These are phyloP conservation scores for Caenorhabditis panamensis DNA, from an alignment of 2,888 invertebrate species.

Conservation along the genomic window DNA sequence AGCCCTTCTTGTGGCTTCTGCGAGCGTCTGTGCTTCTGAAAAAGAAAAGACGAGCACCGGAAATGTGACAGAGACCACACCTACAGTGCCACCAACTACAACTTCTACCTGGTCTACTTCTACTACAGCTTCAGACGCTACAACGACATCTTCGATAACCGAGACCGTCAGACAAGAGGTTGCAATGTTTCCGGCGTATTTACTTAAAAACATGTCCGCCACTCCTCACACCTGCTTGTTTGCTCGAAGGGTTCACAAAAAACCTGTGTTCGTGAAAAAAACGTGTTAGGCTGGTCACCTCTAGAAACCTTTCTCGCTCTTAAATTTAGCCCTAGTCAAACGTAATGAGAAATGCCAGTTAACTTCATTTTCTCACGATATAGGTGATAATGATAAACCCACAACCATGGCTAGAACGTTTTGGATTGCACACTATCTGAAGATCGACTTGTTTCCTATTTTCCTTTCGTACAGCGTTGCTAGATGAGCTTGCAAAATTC, in stretches of 20 bases:
- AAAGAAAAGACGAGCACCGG: conserved; percentile 17
- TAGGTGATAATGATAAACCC: conserved; percentile 13
- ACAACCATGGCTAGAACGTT: no score
- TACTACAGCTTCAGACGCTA: neutral
- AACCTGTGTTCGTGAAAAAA: conserved; percentile 20
- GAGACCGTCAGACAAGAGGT: conserved; percentile 32
- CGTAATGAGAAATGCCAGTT: neutral
- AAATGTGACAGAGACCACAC: conserved; percentile 34
- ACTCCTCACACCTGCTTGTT: conserved; percentile 18
- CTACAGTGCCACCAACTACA: neutral
- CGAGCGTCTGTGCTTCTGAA: conserved; percentile 20
- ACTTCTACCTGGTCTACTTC: no score
- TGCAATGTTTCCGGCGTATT: conserved; percentile 12
- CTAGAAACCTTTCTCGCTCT: neutral
- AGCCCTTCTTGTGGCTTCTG: conserved; percentile 33
- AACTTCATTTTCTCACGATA: neutral
- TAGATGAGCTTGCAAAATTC: conserved; percentile 50
- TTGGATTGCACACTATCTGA: no score
- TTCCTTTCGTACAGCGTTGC: conserved; percentile 48
- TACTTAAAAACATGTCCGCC: conserved; percentile 7
- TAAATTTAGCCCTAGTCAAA: neutral
- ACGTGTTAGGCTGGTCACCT: conserved; percentile 39
- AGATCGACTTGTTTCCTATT: no score
- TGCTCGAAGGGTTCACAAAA: conserved; percentile 8
- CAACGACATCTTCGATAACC: conserved; percentile 13